Conservation (phyloP, 2,113 vertebrate species). For the Hassar affinis region DNA sequence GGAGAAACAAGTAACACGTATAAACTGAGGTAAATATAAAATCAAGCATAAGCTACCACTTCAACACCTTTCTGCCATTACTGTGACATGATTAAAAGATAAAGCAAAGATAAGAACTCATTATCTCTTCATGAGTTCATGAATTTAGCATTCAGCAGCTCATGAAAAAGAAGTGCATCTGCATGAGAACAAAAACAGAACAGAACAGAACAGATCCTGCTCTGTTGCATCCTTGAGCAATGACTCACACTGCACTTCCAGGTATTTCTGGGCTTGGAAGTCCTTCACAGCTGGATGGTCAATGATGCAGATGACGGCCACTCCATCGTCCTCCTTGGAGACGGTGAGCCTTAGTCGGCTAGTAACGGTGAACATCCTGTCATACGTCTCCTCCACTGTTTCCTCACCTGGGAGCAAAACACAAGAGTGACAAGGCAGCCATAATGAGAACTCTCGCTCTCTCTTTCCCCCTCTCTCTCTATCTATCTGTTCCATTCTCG, state of each 20-base stretch:
- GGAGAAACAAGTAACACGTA: background rate
- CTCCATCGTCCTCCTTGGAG: conserved; percentile 89
- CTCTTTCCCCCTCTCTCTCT: background rate
- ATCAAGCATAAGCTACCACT: background rate
- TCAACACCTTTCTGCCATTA: background rate
- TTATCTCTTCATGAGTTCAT: background rate
- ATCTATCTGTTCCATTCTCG: background rate
- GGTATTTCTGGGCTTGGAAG: conserved; percentile 88
- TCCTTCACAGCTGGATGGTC: conserved; percentile 96
- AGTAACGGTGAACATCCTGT: conserved; percentile 90
- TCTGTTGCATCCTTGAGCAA: conserved; percentile 24
- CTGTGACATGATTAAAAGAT: background rate
- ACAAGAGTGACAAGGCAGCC: conserved; percentile 38
- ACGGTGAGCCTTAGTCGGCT: conserved; percentile 88
- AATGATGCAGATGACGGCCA: conserved; percentile 89
- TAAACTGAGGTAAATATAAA: background rate
- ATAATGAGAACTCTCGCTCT: conserved; percentile 27
- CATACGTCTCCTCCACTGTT: conserved; percentile 86
- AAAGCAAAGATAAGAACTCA: background rate
- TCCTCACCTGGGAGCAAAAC: conserved; percentile 74
- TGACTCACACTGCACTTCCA: conserved; percentile 95
- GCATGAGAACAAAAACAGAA: background rate
- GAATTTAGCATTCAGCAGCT: background rate
- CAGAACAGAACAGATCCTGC: background rate
- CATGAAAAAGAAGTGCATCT: background rate